phyloP scores from a whole-genome alignment of 2,888 invertebrate genomes.

The Tetheella fluctuosa region DNA sequence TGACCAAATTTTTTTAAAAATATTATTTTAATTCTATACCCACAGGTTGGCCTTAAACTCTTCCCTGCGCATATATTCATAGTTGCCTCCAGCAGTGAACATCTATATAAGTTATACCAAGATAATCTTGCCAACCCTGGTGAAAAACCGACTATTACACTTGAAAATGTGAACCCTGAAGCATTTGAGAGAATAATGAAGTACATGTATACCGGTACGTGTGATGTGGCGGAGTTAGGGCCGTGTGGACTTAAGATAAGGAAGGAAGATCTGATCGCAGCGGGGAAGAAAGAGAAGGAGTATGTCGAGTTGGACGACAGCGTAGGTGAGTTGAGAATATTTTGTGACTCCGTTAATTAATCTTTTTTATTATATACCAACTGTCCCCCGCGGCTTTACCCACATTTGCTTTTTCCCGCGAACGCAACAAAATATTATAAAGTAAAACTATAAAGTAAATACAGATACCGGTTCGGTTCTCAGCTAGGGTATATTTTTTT shows the following conservation, averaged over 20 bases:
- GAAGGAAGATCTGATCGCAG: slow-evolving; percentile 64
- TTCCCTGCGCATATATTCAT: slow-evolving; percentile 91
- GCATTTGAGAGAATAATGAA: slow-evolving; percentile 89
- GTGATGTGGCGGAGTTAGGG: slow-evolving; percentile 84
- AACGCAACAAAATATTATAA: no score
- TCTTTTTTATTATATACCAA: no score
- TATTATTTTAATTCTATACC: slow-evolving; percentile 13
- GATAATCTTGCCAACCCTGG: slow-evolving; percentile 53
- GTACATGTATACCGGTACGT: slow-evolving; percentile 87
- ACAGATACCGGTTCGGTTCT: no score
- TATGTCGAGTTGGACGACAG: slow-evolving; percentile 50
- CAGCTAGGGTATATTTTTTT: no score
- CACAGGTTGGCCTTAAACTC: slow-evolving; percentile 82
- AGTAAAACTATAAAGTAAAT: no score
- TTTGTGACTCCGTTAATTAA: no score
- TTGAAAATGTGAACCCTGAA: slow-evolving; percentile 84
- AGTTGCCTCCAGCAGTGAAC: slow-evolving; percentile 86
- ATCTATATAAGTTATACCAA: slow-evolving; percentile 83
- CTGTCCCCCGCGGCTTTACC: no score
- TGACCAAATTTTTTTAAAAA: background rate
- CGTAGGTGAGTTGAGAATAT: slow-evolving; percentile 54
- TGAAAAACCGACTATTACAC: slow-evolving; percentile 65
- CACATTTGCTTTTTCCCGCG: no score
- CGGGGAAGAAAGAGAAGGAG: slow-evolving; percentile 60
- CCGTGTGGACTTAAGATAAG: slow-evolving; percentile 74